These are phyloP conservation scores for Lithophane leautieri DNA, from an alignment of 2,888 invertebrate genomes.

Conservation along the genomic window DNA sequence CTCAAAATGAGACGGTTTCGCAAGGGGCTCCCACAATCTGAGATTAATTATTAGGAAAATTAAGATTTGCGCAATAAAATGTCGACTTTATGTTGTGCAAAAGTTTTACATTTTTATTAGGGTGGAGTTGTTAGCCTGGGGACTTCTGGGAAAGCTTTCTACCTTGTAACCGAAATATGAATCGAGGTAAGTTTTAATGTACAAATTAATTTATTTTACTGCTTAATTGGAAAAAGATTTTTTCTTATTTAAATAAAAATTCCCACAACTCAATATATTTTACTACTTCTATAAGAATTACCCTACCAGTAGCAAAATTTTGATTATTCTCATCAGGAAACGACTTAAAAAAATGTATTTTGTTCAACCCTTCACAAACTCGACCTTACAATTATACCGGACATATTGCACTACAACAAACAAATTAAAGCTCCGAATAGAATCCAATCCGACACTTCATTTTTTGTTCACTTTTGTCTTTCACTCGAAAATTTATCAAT, in stretches of 20 bases:
- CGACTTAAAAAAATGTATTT: neutral
- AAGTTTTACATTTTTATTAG: conserved; percentile 51
- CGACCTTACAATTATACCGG: too few species aligned
- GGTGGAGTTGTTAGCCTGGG: conserved; percentile 29
- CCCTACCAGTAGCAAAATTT: neutral
- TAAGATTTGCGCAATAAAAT: conserved; percentile 65
- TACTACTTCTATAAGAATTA: neutral
- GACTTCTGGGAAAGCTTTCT: conserved; percentile 33
- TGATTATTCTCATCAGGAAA: neutral
- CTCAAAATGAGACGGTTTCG: conserved; percentile 49
- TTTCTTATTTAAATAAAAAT: neutral
- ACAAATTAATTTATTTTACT: conserved; percentile 13
- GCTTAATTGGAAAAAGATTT: neutral
- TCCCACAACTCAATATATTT: neutral
- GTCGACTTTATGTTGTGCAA: conserved; percentile 53
- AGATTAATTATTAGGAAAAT: conserved; percentile 72
- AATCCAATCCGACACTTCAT: too few species aligned
- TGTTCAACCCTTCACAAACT: too few species aligned
- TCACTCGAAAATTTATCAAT: neutral
- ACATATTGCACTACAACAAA: neutral
- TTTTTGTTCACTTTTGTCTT: neutral
- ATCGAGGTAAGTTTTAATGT: conserved; percentile 26
- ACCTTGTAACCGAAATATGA: conserved; percentile 37
- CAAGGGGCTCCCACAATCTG: conserved; percentile 60
- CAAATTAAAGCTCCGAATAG: too few species aligned